Base-by-base conservation (phyloP, 2,797 vertebrate genomes). In the Mormyrus proboscirostris region DNA sequence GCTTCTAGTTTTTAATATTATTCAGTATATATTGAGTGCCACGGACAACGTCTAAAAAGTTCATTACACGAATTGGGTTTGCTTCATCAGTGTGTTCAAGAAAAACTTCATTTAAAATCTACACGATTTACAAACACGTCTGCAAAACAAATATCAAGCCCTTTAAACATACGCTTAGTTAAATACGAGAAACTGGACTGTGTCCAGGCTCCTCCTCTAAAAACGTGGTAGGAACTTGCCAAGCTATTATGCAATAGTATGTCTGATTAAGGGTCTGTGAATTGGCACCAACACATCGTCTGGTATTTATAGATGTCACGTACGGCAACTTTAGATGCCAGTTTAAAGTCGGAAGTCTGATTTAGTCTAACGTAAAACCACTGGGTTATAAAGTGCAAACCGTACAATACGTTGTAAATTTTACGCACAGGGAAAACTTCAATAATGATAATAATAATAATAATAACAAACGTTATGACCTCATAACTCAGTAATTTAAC, bases 291-390 rank as follows among this genome's bases (percentile, higher is more conserved):
- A 3, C 59, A 19, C 59, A 51, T 33, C 10, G 79, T 62, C 49
- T 41, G 89, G 69, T 89, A 89, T 89, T 76, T 76, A 87, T 88
- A 88, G 62, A 19, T 57, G 83, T 85, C 79, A 29, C 79, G 7
- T 59, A 84, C 41, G 82, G 79, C 82, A 33, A 84, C 83, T 25
- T 85, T 14, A 29, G 16, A 53, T 44, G 0, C 19, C 50, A 73
- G 41, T 44, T 83, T 57, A 19, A 53, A 59, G 82, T 83, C 88
- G 57, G 55, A 25, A 12, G 59, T 88, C 29, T 83, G 69, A 59
- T 44, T 19, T 79, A 38, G 7, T 47, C 38, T 25, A 50, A 12
- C 65, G 83, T 12, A n/a, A 85, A 85, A 50, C 47, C 49, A 51
- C 44, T 51, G 22, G 22, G 44, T 51, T 85, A 25, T 29, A 50